A percentile compares a stretch with the other conserved stretches of the same genome.
These are phyloP conservation scores for Mus minutoides DNA, from an alignment of 2,797 vertebrate species.

Conservation along the genomic window DNA sequence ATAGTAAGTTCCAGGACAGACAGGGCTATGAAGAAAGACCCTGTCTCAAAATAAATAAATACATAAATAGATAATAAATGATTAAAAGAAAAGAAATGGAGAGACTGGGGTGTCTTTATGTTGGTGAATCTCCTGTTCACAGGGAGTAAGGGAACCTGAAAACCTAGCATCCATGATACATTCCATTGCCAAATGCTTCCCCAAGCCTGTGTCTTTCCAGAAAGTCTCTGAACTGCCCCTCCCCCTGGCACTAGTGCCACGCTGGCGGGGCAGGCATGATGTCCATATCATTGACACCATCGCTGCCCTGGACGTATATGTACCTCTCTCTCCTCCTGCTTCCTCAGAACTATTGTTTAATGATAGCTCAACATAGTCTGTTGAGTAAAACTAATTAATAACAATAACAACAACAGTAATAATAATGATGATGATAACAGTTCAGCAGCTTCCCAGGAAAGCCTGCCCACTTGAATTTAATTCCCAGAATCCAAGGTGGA, in stretches of 20 bases:
- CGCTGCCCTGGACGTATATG: constrained; percentile 37
- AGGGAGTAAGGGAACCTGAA: background rate
- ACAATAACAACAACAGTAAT: background rate
- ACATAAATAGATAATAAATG: background rate
- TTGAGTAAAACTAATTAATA: background rate
- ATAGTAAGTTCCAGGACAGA: background rate
- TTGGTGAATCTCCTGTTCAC: background rate
- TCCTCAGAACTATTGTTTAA: constrained; percentile 37
- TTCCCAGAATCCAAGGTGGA: background rate
- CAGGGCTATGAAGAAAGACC: background rate
- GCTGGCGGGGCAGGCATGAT: constrained; percentile 72
- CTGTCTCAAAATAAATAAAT: background rate
- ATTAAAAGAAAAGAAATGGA: background rate
- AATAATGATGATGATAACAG: background rate
- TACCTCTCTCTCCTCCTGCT: constrained; percentile 28
- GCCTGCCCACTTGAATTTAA: background rate
- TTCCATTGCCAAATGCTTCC: background rate
- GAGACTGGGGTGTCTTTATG: background rate
- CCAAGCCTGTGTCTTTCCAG: background rate
- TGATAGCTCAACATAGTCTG: background rate
- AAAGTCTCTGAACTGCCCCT: constrained; percentile 28
- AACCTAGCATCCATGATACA: background rate
- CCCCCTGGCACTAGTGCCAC: constrained; percentile 69
- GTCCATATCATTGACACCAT: constrained; percentile 48
- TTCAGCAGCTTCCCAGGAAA: background rate